Conservation (phyloP, 1,140 invertebrate genomes). For the Drosophila truncata region DNA sequence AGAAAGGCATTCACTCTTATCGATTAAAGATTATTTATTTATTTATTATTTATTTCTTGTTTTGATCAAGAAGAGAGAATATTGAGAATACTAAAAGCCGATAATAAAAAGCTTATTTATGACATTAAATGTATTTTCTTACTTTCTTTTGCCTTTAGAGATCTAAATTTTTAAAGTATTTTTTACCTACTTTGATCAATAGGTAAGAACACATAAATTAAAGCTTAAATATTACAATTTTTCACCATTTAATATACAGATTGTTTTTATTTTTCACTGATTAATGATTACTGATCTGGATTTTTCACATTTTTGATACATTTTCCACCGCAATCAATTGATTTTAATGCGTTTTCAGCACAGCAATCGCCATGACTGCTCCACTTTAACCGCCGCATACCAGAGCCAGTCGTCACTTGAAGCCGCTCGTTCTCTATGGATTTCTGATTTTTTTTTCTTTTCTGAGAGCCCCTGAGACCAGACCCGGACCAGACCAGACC, state of each 20-base stretch:
- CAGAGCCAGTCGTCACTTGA: conserved; percentile 2
- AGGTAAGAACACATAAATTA: neutral
- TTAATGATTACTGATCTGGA: conserved; percentile 24
- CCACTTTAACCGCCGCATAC: conserved; percentile 29
- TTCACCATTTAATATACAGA: neutral
- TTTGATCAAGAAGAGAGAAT: neutral
- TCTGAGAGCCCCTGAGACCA: conserved; percentile 28
- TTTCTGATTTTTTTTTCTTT: neutral
- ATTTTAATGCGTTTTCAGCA: conserved; percentile 40
- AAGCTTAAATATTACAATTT: neutral
- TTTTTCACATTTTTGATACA: conserved; percentile 30
- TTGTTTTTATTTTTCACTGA: neutral
- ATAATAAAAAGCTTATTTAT: neutral
- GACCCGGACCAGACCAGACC: conserved; percentile 10
- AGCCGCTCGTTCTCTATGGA: conserved; percentile 9
- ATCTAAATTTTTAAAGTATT: neutral
- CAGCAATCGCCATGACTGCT: conserved; percentile 26
- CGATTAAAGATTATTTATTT: too few relatives aligned
- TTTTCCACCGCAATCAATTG: conserved; percentile 39
- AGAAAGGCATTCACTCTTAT: too few relatives aligned
- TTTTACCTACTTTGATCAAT: neutral
- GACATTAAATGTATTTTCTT: too few relatives aligned
- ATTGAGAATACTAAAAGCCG: neutral
- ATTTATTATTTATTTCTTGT: too few relatives aligned
- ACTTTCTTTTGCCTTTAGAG: too few relatives aligned